Evolutionary conservation across 53 echinoderm and acorn worm genomes (phyloP).

Genomic region (Mesocentrotus franciscanus): DNA sequence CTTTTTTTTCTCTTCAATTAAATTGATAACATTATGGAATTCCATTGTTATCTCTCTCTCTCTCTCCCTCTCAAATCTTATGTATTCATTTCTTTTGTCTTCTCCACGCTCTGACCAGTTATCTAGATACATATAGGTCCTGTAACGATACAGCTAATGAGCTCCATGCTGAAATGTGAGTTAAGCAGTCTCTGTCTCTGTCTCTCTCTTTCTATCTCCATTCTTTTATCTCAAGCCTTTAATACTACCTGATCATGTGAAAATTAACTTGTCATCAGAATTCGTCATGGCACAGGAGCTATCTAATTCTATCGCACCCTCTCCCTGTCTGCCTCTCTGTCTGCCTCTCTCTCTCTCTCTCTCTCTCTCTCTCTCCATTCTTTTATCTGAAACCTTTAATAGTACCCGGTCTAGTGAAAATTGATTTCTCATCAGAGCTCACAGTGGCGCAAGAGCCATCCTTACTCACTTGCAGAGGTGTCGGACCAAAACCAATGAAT

Average conservation of each 20-base stretch:
- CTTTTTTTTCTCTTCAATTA: no score
- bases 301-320: not conserved
- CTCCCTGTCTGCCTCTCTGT: not conserved
- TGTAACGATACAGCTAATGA: no score
- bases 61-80: not conserved
- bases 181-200: no score
- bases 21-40: no score
- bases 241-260: constrained; percentile 5
- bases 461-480: not conserved
- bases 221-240: not conserved
- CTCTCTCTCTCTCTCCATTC: not conserved
- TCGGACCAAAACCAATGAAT: constrained; percentile 12
- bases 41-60: not conserved
- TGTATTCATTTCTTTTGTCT: not conserved
- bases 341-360: not conserved
- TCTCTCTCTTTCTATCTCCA: not conserved
- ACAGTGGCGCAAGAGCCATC: constrained; percentile 4
- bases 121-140: no score
- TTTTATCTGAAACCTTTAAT: not conserved
- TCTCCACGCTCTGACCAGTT: no score
- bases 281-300: not conserved
- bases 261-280: constrained; percentile 15
- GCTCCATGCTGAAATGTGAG: no score
- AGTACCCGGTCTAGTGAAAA: constrained; percentile 6
- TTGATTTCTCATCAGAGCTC: constrained; percentile 23